phyloP scores from a whole-genome alignment of 2,797 vertebrate genomes.

The Cetoscarus ocellatus region DNA sequence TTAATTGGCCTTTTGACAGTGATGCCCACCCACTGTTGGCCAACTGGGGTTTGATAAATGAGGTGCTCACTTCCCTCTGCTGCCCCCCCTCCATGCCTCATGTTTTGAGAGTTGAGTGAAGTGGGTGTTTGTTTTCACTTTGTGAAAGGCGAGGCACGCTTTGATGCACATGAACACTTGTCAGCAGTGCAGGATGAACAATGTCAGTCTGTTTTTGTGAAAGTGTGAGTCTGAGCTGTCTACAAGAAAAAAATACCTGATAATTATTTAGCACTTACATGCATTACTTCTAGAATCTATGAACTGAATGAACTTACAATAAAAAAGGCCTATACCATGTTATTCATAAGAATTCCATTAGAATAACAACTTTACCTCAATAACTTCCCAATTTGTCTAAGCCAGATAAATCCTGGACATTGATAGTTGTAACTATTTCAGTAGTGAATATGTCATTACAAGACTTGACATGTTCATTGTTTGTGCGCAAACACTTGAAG shows the following conservation, averaged over 20 bases:
- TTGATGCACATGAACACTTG: slow-evolving; percentile 61
- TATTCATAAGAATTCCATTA: too few species aligned
- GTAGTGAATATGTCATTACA: too few species aligned
- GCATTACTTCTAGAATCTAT: too few species aligned
- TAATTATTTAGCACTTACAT: slow-evolving; percentile 4
- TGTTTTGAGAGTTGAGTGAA: slow-evolving; percentile 73
- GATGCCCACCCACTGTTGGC: slow-evolving; percentile 79
- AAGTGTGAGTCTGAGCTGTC: neutral
- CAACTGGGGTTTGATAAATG: slow-evolving; percentile 83
- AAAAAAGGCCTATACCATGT: too few species aligned
- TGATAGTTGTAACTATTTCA: too few species aligned
- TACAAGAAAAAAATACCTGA: slow-evolving; percentile 16
- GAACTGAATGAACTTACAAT: too few species aligned
- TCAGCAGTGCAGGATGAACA: slow-evolving; percentile 37
- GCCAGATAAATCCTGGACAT: too few species aligned
- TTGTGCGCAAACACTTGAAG: too few species aligned
- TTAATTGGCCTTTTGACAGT: slow-evolving; percentile 86
- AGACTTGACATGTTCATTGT: too few species aligned
- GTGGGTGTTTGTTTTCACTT: slow-evolving; percentile 77
- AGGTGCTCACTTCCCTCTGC: slow-evolving; percentile 68
- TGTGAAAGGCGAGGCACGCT: slow-evolving; percentile 57
- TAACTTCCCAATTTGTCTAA: too few species aligned
- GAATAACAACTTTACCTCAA: too few species aligned
- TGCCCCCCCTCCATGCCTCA: slow-evolving; percentile 59
- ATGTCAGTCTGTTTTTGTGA: slow-evolving; percentile 6